These are phyloP conservation scores for Drosophila takahashii DNA, from an alignment of 1,140 invertebrate species.

Conservation along the genomic window DNA sequence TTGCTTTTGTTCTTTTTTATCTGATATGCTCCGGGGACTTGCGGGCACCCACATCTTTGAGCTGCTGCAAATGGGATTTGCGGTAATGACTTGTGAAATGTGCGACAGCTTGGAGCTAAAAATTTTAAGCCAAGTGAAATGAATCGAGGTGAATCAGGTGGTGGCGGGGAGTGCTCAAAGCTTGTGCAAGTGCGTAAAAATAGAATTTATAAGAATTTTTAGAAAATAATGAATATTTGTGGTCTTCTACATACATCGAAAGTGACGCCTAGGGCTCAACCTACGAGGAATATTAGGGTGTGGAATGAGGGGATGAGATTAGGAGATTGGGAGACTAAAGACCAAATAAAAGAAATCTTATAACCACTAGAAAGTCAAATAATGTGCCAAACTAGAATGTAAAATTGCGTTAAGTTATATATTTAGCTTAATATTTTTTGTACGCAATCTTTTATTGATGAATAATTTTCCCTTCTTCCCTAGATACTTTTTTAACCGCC, in stretches of 20 bases:
- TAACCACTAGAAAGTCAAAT: neutral
- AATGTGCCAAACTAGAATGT: neutral
- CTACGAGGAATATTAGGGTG: slow-evolving; percentile 49
- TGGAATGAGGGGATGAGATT: slow-evolving; percentile 6
- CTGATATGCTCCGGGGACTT: slow-evolving; percentile 51
- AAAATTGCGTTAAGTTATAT: neutral
- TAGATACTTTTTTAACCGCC: slow-evolving; percentile 9
- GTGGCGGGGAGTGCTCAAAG: slow-evolving; percentile 4
- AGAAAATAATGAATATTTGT: slow-evolving; percentile 26
- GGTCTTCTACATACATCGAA: slow-evolving; percentile 73
- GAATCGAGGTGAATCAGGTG: slow-evolving; percentile 17
- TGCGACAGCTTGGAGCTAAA: slow-evolving; percentile 58
- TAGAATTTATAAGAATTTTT: slow-evolving; percentile 7
- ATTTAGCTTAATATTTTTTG: neutral
- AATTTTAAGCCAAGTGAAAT: slow-evolving; percentile 56
- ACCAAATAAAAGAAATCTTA: neutral
- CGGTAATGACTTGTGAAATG: slow-evolving; percentile 75
- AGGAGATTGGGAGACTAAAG: neutral
- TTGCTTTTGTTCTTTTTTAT: slow-evolving; percentile 29
- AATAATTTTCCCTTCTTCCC: neutral
- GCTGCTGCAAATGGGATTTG: slow-evolving; percentile 56
- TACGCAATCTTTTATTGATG: neutral
- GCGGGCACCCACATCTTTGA: slow-evolving; percentile 29
- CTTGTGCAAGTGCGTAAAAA: slow-evolving; percentile 4
- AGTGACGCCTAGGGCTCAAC: slow-evolving; percentile 79